Percentiles rank a stretch among this genome's conserved stretches.
phyloP scores from a whole-genome alignment of 2,797 vertebrate genomes.

The Trachurus trachurus region DNA sequence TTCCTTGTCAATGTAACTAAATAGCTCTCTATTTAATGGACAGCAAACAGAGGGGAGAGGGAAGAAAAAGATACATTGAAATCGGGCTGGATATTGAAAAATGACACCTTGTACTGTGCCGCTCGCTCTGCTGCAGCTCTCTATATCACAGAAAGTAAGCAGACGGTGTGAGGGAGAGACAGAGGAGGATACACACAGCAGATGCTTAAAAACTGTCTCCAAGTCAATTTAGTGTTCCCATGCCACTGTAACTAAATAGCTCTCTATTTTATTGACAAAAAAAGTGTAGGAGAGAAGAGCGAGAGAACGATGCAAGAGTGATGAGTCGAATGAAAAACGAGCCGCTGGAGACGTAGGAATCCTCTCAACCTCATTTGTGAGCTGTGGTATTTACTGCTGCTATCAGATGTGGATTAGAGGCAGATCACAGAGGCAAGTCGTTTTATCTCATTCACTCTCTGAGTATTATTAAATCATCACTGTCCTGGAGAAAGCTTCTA shows the following conservation, averaged over 20 bases:
- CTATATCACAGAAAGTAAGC: slow-evolving; percentile 42
- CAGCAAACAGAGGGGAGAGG: slow-evolving; percentile 67
- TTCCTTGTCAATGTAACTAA: slow-evolving; percentile 77
- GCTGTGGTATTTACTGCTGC: slow-evolving; percentile 71
- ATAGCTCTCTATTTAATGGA: slow-evolving; percentile 75
- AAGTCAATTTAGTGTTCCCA: slow-evolving; percentile 72
- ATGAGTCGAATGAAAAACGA: slow-evolving; percentile 67
- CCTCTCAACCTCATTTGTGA: slow-evolving; percentile 69
- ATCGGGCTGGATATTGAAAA: slow-evolving; percentile 68
- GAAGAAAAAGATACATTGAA: slow-evolving; percentile 47
- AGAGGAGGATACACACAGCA: slow-evolving; percentile 32
- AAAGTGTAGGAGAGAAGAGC: slow-evolving; percentile 34
- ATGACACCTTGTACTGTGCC: slow-evolving; percentile 43
- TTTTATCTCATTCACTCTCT: slow-evolving; percentile 67
- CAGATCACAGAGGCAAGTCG: slow-evolving; percentile 65
- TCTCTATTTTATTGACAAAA: slow-evolving; percentile 72
- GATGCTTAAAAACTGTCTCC: slow-evolving; percentile 69
- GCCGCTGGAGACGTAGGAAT: slow-evolving; percentile 64
- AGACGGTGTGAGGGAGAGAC: slow-evolving; percentile 38
- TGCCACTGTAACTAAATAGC: slow-evolving; percentile 73
- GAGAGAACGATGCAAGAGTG: slow-evolving; percentile 46
- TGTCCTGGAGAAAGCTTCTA: slow-evolving; percentile 51
- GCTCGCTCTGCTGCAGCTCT: slow-evolving; percentile 35
- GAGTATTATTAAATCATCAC: slow-evolving; percentile 75
- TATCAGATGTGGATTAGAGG: slow-evolving; percentile 80